A percentile compares a stretch with the other conserved stretches of the same genome.
Conservation (phyloP, 2,797 vertebrate species). For the Pangasius macronema region DNA sequence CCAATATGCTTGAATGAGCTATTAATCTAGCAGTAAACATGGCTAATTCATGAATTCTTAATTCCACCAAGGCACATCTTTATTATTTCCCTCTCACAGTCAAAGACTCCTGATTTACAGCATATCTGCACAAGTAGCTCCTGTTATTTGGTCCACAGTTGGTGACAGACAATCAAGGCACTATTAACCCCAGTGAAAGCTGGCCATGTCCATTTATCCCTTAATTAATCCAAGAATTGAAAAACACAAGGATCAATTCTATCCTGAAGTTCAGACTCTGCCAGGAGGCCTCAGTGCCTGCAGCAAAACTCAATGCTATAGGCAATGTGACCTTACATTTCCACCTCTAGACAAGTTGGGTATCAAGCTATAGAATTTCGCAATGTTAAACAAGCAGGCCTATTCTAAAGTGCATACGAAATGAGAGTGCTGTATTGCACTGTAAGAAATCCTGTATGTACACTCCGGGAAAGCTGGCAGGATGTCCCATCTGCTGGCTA, state of each 20-base stretch:
- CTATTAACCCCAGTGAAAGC: conserved; percentile 71
- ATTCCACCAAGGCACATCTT: conserved; percentile 32
- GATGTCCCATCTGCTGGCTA: conserved; percentile 62
- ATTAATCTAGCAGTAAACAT: conserved; percentile 47
- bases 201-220: conserved; percentile 62
- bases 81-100: conserved; percentile 35
- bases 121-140: conserved; percentile 14
- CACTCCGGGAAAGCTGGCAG: conserved; percentile 64
- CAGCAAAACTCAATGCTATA: conserved; percentile 27
- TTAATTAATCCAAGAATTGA: conserved; percentile 68
- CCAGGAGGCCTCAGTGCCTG: conserved; percentile 34
- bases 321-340: conserved; percentile 38
- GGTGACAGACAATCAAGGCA: conserved; percentile 72
- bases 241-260: conserved; percentile 66
- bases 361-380: conserved; percentile 10
- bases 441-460: conserved; percentile 53
- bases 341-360: conserved; percentile 10
- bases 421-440: conserved; percentile 5
- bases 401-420: conserved; percentile 10
- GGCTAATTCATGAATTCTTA: conserved; percentile 40
- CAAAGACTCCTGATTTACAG: conserved; percentile 15
- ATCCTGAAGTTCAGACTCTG: conserved; percentile 42
- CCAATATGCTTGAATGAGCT: conserved; percentile 55
- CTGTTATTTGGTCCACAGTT: conserved; percentile 50
- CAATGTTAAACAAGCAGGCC: conserved; percentile 11